A percentile compares a stretch with the other conserved stretches of the same genome.
Conservation (phyloP, 2,888 invertebrate genomes). For the Leucoptera coffeella region DNA sequence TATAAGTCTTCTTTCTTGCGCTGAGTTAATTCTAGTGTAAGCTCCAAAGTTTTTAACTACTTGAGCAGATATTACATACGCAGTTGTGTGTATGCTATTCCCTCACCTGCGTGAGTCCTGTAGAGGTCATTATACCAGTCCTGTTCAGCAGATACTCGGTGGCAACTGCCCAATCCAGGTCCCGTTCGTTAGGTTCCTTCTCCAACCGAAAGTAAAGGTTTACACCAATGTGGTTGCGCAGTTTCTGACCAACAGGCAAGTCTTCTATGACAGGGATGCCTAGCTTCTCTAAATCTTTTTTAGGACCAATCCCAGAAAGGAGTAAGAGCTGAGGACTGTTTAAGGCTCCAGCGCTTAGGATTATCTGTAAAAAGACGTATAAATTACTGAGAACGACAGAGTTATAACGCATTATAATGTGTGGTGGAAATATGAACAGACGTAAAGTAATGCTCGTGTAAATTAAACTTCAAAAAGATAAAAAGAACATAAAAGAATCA, state of each 20-base stretch:
- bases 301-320: slow-evolving; percentile 59
- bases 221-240: slow-evolving; percentile 59
- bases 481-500: too few relatives aligned
- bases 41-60: too few relatives aligned
- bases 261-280: slow-evolving; percentile 51
- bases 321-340: slow-evolving; percentile 59
- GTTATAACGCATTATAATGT: too few relatives aligned
- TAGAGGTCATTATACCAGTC: slow-evolving; percentile 55
- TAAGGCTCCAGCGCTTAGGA: slow-evolving; percentile 57
- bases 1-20: too few relatives aligned
- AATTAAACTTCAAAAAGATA: too few relatives aligned
- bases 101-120: slow-evolving; percentile 55
- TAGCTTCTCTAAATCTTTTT: slow-evolving; percentile 34
- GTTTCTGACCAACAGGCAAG: slow-evolving; percentile 57
- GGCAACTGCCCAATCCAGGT: slow-evolving; percentile 51
- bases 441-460: too few relatives aligned
- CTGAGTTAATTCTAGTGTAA: too few relatives aligned
- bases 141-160: slow-evolving; percentile 48
- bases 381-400: too few relatives aligned
- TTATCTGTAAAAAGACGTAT: slow-evolving; percentile 21
- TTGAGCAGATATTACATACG: neutral
- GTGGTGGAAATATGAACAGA: too few relatives aligned
- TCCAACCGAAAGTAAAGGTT: slow-evolving; percentile 42
- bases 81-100: neutral
- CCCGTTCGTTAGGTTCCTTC: slow-evolving; percentile 30